Conservation (phyloP, 2,797 vertebrate genomes). For the Fringilla coelebs region DNA sequence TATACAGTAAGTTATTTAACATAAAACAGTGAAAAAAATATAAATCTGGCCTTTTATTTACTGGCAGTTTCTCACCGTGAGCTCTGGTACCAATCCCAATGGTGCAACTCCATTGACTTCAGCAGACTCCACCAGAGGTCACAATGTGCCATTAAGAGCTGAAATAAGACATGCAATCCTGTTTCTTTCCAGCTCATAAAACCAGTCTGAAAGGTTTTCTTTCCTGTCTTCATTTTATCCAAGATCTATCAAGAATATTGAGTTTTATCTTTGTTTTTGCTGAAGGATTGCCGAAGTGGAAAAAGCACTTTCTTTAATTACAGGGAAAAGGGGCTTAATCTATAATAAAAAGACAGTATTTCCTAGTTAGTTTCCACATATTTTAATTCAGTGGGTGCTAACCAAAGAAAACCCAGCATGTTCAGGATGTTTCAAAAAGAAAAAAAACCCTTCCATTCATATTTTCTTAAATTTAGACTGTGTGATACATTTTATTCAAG, state of each 20-base stretch:
- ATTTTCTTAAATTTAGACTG: neutral
- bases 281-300: neutral
- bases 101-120: neutral
- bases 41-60: neutral
- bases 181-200: slow-evolving; percentile 35
- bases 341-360: neutral
- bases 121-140: neutral
- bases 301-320: slow-evolving; percentile 9
- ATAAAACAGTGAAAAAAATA: neutral
- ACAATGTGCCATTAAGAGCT: neutral
- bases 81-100: neutral
- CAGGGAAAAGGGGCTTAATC: neutral
- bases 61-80: neutral
- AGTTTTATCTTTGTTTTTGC: slow-evolving; percentile 8
- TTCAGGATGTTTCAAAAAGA: neutral
- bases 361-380: neutral
- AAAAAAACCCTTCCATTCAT: rapidly evolving
- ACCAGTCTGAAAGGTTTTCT: neutral
- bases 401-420: neutral
- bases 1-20: neutral
- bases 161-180: neutral
- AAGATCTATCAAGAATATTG: slow-evolving; percentile 35
- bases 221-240: neutral
- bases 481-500: neutral
- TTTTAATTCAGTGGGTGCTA: neutral